Evolutionary conservation across 2,888 invertebrate genomes (phyloP), one percentile per base, ranked within the genome.

Genomic region (Tachystola acroxantha): DNA sequence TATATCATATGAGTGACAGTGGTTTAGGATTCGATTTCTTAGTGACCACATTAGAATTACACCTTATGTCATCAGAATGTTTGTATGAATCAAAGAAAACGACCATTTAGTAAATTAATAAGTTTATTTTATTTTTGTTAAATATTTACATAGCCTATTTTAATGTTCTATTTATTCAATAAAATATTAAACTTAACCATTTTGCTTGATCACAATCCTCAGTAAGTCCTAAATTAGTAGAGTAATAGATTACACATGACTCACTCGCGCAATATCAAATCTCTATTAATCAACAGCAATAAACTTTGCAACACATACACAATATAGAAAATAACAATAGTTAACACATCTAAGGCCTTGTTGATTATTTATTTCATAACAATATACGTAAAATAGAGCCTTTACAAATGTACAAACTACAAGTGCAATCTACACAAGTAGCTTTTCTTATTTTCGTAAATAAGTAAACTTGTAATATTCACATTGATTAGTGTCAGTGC

Each of bases 41-140:
- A n/a, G n/a, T n/a, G n/a, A n/a, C n/a, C n/a, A n/a, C n/a, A n/a
- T n/a, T n/a, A n/a, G n/a, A n/a, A n/a, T n/a, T n/a, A n/a, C n/a
- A n/a, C n/a, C n/a, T n/a, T n/a, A n/a, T n/a, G n/a, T n/a, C n/a
- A n/a, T n/a, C n/a, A n/a, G n/a, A n/a, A n/a, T n/a, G n/a, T n/a
- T n/a, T n/a, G n/a, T n/a, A n/a, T n/a, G n/a, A n/a, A n/a, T n/a
- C n/a, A n/a, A n/a, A n/a, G n/a, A n/a, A n/a, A n/a, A n/a, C n/a
- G n/a, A n/a, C n/a, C n/a, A n/a, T 28, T 38, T 84, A 84, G 81
- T 85, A 86, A 86, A 84, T 86, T 85, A 84, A 77, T 85, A 85
- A 85, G 68, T 85, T 82, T 84, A 84, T 81, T 79, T 72, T 58
- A 64, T 71, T 72, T 74, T 65, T 68, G 66, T 82, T 80, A 82